A percentile compares a stretch with the other conserved stretches of the same genome.
phyloP scores from a whole-genome alignment of 1,140 invertebrate species.

The Pseudomyrmex flavicornis region DNA sequence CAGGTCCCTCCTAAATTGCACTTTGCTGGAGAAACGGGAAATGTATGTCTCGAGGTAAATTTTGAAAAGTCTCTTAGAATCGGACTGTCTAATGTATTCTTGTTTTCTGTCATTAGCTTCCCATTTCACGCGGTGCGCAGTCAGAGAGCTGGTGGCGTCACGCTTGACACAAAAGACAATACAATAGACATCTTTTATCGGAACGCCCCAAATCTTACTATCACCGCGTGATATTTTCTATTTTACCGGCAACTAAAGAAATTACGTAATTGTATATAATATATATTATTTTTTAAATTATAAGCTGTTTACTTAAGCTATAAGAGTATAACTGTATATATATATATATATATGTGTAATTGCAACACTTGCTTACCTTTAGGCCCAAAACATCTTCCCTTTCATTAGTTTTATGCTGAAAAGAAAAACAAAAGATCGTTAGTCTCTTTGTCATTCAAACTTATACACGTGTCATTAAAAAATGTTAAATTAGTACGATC shows the following conservation, averaged over 20 bases:
- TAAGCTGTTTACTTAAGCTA: neutral
- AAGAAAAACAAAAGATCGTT: conserved; percentile 1
- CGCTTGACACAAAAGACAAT: conserved; percentile 40
- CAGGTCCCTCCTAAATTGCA: conserved; percentile 29
- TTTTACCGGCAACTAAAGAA: neutral
- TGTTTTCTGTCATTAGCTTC: conserved; percentile 34
- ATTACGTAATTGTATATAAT: neutral
- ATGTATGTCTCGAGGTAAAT: neutral
- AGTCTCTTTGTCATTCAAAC: neutral
- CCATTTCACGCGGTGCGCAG: conserved; percentile 19
- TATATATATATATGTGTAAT: neutral
- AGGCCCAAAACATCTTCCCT: conserved; percentile 59
- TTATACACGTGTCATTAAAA: neutral
- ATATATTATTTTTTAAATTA: neutral
- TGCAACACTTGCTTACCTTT: conserved; percentile 44
- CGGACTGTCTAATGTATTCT: conserved; percentile 25
- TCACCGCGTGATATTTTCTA: neutral
- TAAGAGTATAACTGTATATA: neutral
- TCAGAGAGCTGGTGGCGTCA: conserved; percentile 5
- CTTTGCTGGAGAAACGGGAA: conserved; percentile 3
- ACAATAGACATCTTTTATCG: conserved; percentile 27
- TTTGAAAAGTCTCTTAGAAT: conserved; percentile 16
- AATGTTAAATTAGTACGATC: neutral
- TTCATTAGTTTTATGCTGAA: conserved; percentile 60
- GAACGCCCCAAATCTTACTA: conserved; percentile 10